These are phyloP conservation scores for Sebastes dallii DNA, from an alignment of 2,797 vertebrate species.

Conservation along the genomic window DNA sequence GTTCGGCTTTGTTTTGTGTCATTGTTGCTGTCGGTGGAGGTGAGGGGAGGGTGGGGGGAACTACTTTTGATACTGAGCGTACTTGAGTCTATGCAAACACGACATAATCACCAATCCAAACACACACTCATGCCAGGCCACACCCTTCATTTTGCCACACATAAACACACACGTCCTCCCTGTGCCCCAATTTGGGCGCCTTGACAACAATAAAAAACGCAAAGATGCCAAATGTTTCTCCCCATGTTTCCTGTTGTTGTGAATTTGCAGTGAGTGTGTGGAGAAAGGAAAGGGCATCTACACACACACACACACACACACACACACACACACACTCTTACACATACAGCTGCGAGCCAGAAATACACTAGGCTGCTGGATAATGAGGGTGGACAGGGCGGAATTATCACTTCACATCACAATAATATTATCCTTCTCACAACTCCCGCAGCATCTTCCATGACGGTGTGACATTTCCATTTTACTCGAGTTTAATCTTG, in stretches of 20 bases:
- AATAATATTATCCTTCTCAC: conserved; percentile 83
- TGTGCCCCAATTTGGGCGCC: conserved; percentile 24
- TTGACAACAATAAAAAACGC: conserved; percentile 49
- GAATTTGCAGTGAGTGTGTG: conserved; percentile 58
- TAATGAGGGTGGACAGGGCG: conserved; percentile 80
- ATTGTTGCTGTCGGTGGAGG: conserved; percentile 7
- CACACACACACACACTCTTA: conserved; percentile 14
- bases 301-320: not conserved
- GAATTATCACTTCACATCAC: conserved; percentile 84
- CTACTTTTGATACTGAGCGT: conserved; percentile 43
- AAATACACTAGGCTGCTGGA: conserved; percentile 74
- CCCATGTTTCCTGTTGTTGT: conserved; percentile 56
- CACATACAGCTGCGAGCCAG: conserved; percentile 71
- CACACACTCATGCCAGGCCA: conserved; percentile 6
- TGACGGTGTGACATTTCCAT: conserved; percentile 85
- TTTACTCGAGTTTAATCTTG: conserved; percentile 84
- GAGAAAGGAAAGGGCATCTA: conserved; percentile 59
- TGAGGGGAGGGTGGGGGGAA: conserved; percentile 10
- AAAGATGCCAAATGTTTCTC: conserved; percentile 64
- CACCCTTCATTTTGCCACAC: conserved; percentile 21
- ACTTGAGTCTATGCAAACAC: conserved; percentile 43
- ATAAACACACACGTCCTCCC: not conserved
- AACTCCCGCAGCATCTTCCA: conserved; percentile 78
- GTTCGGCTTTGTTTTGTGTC: conserved; percentile 40
- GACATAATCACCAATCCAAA: conserved; percentile 25